phyloP scores from a whole-genome alignment of 2,797 vertebrate species.

The Pagetopsis macropterus region DNA sequence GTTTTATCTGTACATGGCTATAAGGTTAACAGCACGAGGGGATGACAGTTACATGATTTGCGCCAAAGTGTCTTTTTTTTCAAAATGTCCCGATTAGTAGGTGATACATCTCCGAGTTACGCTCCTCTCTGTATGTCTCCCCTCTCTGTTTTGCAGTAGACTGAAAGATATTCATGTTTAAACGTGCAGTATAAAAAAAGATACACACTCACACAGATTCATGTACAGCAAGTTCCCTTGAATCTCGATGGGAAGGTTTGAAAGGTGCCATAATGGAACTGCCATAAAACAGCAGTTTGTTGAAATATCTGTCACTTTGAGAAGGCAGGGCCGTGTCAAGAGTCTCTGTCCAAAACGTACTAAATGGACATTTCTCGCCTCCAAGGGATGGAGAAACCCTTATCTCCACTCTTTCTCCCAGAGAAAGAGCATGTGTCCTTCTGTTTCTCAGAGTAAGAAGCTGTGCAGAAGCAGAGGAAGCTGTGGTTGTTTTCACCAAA shows the following conservation, averaged over 20 bases:
- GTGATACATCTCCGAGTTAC: conserved; percentile 43
- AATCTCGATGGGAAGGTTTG: conserved; percentile 56
- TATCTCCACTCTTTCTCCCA: conserved; percentile 36
- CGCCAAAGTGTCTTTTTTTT: conserved; percentile 54
- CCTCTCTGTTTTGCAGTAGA: conserved; percentile 72
- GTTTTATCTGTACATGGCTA: conserved; percentile 81
- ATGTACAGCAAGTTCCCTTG: conserved; percentile 73
- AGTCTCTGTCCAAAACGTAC: conserved; percentile 63
- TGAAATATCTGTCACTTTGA: conserved; percentile 62
- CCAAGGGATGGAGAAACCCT: conserved; percentile 26
- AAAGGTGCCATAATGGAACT: conserved; percentile 78
- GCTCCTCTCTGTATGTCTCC: conserved; percentile 55
- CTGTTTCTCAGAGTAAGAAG: conserved; percentile 31
- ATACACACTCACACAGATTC: conserved; percentile 73
- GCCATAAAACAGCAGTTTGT: conserved; percentile 85
- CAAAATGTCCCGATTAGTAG: conserved; percentile 67
- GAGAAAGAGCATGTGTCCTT: conserved; percentile 40
- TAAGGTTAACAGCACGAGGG: conserved; percentile 69
- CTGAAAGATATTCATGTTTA: conserved; percentile 79
- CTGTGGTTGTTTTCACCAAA: conserved; percentile 53
- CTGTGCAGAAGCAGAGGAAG: conserved; percentile 24
- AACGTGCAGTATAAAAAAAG: conserved; percentile 84
- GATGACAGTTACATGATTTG: conserved; percentile 59
- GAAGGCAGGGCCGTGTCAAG: conserved; percentile 54
- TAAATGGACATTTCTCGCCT: conserved; percentile 37